Percentiles rank a stretch among this genome's conserved stretches.
These are phyloP conservation scores for Macrosteles quadrilineatus DNA, from an alignment of 1,140 invertebrate genomes.

Conservation along the genomic window DNA sequence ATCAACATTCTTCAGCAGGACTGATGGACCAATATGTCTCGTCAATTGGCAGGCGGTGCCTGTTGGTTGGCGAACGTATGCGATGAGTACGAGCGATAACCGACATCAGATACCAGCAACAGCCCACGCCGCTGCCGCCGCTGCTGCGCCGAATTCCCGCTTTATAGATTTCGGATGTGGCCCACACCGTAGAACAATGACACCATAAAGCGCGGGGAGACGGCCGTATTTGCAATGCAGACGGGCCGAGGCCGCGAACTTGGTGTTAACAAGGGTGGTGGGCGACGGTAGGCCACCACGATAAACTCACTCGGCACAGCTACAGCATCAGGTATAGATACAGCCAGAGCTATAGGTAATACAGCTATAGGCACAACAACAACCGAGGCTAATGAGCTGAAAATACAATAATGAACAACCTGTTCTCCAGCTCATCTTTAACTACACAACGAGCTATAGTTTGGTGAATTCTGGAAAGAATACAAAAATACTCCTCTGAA, in stretches of 20 bases:
- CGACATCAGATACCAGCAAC: neutral
- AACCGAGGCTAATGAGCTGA: neutral
- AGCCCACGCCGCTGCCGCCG: neutral
- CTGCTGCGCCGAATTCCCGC: neutral
- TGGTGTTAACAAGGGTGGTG: neutral
- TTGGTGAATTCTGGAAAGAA: too few species aligned
- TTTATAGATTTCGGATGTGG: slow-evolving; percentile 29
- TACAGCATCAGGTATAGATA: neutral
- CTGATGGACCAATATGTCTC: neutral
- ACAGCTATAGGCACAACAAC: neutral
- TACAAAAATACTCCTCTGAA: too few species aligned
- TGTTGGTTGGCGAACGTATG: neutral
- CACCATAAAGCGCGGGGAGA: slow-evolving; percentile 6
- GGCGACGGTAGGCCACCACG: neutral
- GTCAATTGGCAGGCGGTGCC: neutral
- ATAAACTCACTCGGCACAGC: neutral
- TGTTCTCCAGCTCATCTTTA: too few species aligned
- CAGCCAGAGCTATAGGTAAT: too few species aligned
- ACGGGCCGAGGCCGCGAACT: neutral
- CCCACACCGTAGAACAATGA: slow-evolving; percentile 21
- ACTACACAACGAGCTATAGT: too few species aligned
- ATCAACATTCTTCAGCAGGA: neutral
- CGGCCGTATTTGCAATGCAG: neutral
- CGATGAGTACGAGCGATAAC: neutral
- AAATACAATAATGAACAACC: too few species aligned